Base-by-base conservation (phyloP, 2,888 invertebrate species). In the Catotricha subobsoleta region DNA sequence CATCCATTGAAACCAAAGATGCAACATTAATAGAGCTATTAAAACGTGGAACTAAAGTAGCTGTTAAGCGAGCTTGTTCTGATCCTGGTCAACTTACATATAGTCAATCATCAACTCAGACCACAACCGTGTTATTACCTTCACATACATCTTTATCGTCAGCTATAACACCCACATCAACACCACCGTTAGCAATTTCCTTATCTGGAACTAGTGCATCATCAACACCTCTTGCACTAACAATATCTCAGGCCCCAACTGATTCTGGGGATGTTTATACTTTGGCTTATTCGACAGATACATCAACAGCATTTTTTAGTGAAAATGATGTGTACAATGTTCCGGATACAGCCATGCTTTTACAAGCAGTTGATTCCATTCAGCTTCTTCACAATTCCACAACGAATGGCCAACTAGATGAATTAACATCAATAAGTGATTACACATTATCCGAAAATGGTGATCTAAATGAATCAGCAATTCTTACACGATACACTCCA, bases 251-350 rank as follows among this genome's bases (percentile, higher is more conserved):
- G 43, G 55, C 52, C 3, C 50, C 50, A 15, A 51, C 52, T 13
- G 52, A 49, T 2, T 68, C 72, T 6, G 72, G 72, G 40, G 68
- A 68, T 39, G 66, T 69, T 12, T 80, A 77, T 49, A 69, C 72
- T 1, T 57, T 73, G 43, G 67, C 70, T 31, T 76, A 56, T 46
- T 60, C 62, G 54, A 65, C 48, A 65, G 74, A 51, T 71, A 73
- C 58, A 67, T 73, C 19, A 72, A 75, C 44, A 68, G 74, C 52
- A 56, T 80, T 40, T 76, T 62, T 62, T 30, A 55, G 55, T 35
- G 57, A 83, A 54, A 80, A 81, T 48, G 84, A 84, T 52, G 76
- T 78, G n/a, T 82, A 81, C 45, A 76, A 75, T 51, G 76, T 77
- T 3, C 73, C 72, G 42, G 78, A 78, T 49, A 72, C 74, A 9